Evolutionary conservation across 2,113 vertebrate species (phyloP).

Genomic region (Sminthopsis crassicaudata): DNA sequence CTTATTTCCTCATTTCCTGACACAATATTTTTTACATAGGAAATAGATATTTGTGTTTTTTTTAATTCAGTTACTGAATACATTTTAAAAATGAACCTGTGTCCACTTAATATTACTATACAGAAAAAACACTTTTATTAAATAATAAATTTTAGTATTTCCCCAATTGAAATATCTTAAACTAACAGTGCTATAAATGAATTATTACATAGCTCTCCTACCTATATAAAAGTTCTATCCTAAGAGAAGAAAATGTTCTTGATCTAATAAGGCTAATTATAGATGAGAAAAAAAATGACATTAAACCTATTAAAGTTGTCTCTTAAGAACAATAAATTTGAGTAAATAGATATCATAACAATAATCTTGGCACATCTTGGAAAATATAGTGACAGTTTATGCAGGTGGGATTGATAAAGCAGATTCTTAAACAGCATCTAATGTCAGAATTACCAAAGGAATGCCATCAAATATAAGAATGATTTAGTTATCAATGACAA

Average conservation of each 20-base stretch:
- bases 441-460: background rate
- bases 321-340: conserved; percentile 50
- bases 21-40: no score
- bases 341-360: conserved; percentile 34
- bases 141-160: conserved; percentile 1
- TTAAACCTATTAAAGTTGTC: conserved; percentile 40
- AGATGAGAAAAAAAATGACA: conserved; percentile 38
- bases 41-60: no score
- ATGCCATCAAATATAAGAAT: background rate
- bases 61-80: no score
- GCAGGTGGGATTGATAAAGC: conserved; percentile 3
- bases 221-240: conserved; percentile 17
- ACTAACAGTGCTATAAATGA: background rate
- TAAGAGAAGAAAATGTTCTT: conserved; percentile 22
- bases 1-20: no score
- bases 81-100: no score
- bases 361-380: conserved; percentile 55
- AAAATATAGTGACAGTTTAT: conserved; percentile 20
- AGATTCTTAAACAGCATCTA: background rate
- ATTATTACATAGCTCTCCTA: conserved; percentile 17
- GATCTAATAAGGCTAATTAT: conserved; percentile 47
- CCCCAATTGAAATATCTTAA: background rate
- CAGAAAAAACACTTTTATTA: background rate
- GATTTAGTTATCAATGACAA: background rate
- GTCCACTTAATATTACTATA: no score